phyloP scores from a whole-genome alignment of 2,797 vertebrate species.

The Hirundo rustica region DNA sequence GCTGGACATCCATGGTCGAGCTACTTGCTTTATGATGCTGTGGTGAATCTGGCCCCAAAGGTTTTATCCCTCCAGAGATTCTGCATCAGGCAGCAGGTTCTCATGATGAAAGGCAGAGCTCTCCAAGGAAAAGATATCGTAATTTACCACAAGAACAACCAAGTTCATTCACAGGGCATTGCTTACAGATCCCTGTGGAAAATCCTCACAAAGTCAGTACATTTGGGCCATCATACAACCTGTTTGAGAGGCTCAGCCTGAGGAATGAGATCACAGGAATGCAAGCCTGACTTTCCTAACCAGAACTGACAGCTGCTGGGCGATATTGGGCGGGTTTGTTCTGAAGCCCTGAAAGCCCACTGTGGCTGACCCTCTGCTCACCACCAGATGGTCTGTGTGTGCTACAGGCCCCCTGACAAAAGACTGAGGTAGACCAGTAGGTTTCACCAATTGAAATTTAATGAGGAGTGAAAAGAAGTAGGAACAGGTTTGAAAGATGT shows the following conservation, averaged over 20 bases:
- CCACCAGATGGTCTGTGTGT: slow-evolving; percentile 19
- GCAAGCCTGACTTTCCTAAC: background rate
- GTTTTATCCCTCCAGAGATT: background rate
- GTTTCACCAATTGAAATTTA: slow-evolving; percentile 1
- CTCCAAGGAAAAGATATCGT: background rate
- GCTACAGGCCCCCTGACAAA: background rate
- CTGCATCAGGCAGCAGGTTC: background rate
- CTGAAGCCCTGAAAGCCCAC: background rate
- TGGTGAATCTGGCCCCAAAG: background rate
- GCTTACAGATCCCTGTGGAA: background rate
- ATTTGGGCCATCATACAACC: background rate
- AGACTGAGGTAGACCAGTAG: background rate
- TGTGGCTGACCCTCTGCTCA: background rate
- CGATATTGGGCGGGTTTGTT: background rate
- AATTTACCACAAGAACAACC: background rate
- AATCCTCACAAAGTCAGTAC: background rate
- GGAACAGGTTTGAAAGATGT: background rate
- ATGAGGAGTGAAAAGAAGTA: slow-evolving; percentile 24
- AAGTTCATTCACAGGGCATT: background rate
- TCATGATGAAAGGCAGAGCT: background rate
- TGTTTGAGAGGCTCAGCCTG: background rate
- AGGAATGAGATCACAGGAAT: background rate
- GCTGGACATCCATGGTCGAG: background rate
- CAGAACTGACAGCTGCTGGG: background rate
- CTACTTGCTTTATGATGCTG: background rate